Evolutionary conservation across 2,888 invertebrate species (phyloP).

Genomic region (Rhingia campestris): DNA sequence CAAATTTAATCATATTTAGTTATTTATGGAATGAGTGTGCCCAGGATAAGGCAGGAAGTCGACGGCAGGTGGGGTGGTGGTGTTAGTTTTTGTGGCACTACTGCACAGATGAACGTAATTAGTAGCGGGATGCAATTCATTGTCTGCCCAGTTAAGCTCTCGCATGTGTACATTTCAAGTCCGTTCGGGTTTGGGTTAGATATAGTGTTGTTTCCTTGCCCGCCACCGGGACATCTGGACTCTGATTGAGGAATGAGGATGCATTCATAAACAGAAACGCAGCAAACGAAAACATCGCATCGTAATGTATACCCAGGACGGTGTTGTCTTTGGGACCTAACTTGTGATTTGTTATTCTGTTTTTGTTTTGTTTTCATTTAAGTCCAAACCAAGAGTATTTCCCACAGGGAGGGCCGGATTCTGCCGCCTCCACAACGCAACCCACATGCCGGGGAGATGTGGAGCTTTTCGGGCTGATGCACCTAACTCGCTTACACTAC

Average conservation of each 20-base stretch:
- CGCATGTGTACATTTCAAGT: constrained; percentile 45
- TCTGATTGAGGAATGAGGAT: constrained; percentile 27
- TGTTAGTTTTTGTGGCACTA: neutral
- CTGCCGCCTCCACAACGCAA: neutral
- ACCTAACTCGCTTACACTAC: neutral
- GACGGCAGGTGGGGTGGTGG: neutral
- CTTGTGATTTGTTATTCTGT: constrained; percentile 70
- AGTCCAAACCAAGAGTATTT: constrained; percentile 32
- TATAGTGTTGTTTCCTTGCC: constrained; percentile 15
- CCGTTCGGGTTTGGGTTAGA: neutral
- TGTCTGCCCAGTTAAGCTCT: constrained; percentile 54
- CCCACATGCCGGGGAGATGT: neutral
- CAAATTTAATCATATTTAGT: constrained; percentile 69
- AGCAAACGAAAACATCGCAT: constrained; percentile 2
- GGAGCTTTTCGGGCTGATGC: neutral
- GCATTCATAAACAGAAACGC: constrained; percentile 43
- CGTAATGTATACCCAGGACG: constrained; percentile 12
- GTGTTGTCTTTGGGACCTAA: constrained; percentile 34
- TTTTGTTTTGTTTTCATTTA: constrained; percentile 60
- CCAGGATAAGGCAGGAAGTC: neutral
- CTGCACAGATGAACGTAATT: constrained; percentile 61
- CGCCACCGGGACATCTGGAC: constrained; percentile 5
- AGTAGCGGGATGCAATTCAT: constrained; percentile 62
- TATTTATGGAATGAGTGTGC: constrained; percentile 45
- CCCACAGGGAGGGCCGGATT: constrained; percentile 1